A percentile compares a stretch with the other conserved stretches of the same genome.
phyloP scores from a whole-genome alignment of 37 sponge, comb jelly and placozoan species.

The Cladorhizidae sp. region DNA sequence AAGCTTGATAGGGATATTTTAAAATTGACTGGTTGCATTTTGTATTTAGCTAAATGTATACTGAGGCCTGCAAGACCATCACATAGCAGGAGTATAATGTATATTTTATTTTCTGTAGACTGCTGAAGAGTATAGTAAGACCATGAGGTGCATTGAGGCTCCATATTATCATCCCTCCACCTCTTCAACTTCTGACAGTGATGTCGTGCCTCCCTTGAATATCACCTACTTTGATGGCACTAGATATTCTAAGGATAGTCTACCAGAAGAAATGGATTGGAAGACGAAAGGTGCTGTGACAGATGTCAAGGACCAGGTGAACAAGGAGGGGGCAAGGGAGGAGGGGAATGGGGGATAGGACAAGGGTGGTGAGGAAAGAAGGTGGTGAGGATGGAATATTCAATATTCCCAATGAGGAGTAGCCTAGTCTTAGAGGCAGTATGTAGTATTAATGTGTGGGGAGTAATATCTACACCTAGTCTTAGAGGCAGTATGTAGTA shows the following conservation, averaged over 20 bases:
- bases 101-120: conserved; percentile 8
- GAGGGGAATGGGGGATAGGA: too few relatives aligned
- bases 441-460: too few relatives aligned
- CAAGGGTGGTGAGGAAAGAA: too few relatives aligned
- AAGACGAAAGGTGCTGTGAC: conserved; percentile 64
- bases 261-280: conserved; percentile 78
- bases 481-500: too few relatives aligned
- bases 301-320: conserved; percentile 77
- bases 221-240: conserved; percentile 11
- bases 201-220: not conserved
- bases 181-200: not conserved
- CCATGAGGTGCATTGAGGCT: not conserved
- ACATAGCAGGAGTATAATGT: too few relatives aligned
- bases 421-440: too few relatives aligned
- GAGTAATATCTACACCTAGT: too few relatives aligned
- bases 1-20: too few relatives aligned
- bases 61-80: too few relatives aligned
- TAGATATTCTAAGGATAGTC: not conserved
- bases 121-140: not conserved
- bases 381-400: too few relatives aligned
- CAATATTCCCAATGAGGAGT: too few relatives aligned
- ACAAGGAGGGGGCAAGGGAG: not conserved
- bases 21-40: not conserved
- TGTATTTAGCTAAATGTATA: not conserved
- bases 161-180: not conserved